Percentiles rank a stretch among this genome's conserved stretches.
Evolutionary conservation across 2,797 vertebrate species (phyloP).

Genomic region (Phrynocephalus guinanensis): DNA sequence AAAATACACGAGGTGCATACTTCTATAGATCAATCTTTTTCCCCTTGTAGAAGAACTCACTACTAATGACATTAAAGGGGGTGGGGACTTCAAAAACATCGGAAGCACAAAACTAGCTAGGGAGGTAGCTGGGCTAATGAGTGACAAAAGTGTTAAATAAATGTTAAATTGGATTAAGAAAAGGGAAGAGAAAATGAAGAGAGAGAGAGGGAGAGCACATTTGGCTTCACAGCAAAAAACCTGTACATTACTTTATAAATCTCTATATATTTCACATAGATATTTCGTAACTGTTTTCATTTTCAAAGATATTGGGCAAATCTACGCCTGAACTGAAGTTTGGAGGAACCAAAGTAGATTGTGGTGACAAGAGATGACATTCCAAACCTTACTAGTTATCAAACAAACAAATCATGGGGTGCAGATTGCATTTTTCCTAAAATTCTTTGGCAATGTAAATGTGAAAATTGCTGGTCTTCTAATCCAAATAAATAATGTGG

Average conservation of each 20-base stretch:
- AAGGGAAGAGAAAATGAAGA: background rate
- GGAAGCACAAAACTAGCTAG: background rate
- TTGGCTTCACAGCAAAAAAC: no score
- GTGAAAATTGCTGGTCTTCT: no score
- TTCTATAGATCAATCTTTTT: background rate
- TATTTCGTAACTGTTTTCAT: no score
- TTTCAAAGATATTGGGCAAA: background rate
- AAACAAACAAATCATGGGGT: background rate
- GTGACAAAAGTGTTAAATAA: background rate
- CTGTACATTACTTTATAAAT: no score
- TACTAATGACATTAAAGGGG: background rate
- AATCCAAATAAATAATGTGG: no score
- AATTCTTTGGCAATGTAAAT: background rate
- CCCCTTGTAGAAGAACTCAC: background rate
- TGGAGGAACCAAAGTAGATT: background rate
- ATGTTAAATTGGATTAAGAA: background rate
- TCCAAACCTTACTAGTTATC: background rate
- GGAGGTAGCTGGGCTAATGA: background rate
- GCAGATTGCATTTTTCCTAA: background rate
- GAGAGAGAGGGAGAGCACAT: background rate
- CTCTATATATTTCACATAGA: no score
- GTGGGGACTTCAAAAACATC: background rate
- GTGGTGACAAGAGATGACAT: background rate
- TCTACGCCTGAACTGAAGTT: background rate
- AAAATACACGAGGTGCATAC: background rate